Evolutionary conservation across 2,113 vertebrate species (phyloP).

Genomic region (Heterochromis multidens): DNA sequence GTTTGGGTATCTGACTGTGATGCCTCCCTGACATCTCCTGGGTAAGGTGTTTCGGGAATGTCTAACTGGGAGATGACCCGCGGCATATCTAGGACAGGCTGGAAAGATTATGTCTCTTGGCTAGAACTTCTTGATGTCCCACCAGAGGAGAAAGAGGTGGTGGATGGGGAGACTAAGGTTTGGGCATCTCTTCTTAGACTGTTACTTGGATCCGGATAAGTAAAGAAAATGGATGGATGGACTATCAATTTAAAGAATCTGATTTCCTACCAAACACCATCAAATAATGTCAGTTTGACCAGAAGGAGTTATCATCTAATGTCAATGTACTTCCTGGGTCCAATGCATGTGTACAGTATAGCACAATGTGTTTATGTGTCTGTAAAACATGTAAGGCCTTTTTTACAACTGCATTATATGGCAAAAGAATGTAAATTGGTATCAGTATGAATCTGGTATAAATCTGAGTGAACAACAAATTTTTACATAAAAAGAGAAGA

Average conservation of each 20-base stretch:
- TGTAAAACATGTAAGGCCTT: neutral
- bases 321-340: neutral
- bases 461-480: neutral
- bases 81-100: too few relatives aligned
- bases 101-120: too few relatives aligned
- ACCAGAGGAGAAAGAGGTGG: neutral
- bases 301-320: neutral
- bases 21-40: neutral
- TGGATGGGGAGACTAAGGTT: neutral
- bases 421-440: neutral
- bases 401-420: neutral
- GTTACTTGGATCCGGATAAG: neutral
- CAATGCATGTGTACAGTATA: neutral
- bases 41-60: neutral
- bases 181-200: neutral
- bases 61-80: too few relatives aligned
- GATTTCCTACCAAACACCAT: neutral
- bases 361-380: conserved; percentile 1
- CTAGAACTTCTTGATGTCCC: neutral
- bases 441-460: neutral
- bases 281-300: neutral
- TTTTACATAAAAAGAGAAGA: neutral
- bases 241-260: neutral
- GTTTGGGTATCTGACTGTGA: too few relatives aligned
- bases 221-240: neutral